Base-by-base conservation (phyloP, 2,888 invertebrate species). In the Allacma fusca region DNA sequence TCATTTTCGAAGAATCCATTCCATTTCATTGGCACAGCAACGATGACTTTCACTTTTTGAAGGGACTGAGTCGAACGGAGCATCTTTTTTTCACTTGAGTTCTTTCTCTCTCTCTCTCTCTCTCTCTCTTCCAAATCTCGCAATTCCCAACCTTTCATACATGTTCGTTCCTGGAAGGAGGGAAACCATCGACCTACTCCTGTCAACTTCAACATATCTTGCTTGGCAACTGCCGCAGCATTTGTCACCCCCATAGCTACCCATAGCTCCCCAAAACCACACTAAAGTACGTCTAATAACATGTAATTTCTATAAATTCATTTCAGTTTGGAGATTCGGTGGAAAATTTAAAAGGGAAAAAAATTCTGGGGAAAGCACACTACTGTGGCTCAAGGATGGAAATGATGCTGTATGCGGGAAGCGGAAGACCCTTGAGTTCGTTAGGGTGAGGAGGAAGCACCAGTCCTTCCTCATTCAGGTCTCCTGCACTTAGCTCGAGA, bases 1-100 rank as follows among this genome's bases (percentile, higher is more conserved):
- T 68, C 68, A 68, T 68, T 68, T 70, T 44, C 69, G 23, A 70
- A 44, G 26, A 70, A 70, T 70, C 69, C 69, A 70, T 40, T 68
- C 44, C 69, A 44, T 70, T 24, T 24, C 44, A 43, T 70, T 43
- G 44, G 28, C 26, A 24, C 28, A 28, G 67, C 67, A 23, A n/a
- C 67, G 26, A 34, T 34, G 21, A 24, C 23, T 62, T 21, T 28
- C 28, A 7, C 28, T 28, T 29, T 65, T 5, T 62, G 1, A 62
- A 62, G 23, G 21, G 24, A 62, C 62, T 65, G 28, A 65, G 28
- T 65, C 62, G 62, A 62, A 19, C 57, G 21, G 62, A 21, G 21
- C 62, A 24, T 62, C 26, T 62, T 62, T 62, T 19, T 62, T 26
- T 23, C 23, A n/a, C 1, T 4, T 13, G 21, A 13, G 13, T 26